Evolutionary conservation across 1,140 invertebrate genomes (phyloP).

Genomic region (Neotoxoptera formosana): DNA sequence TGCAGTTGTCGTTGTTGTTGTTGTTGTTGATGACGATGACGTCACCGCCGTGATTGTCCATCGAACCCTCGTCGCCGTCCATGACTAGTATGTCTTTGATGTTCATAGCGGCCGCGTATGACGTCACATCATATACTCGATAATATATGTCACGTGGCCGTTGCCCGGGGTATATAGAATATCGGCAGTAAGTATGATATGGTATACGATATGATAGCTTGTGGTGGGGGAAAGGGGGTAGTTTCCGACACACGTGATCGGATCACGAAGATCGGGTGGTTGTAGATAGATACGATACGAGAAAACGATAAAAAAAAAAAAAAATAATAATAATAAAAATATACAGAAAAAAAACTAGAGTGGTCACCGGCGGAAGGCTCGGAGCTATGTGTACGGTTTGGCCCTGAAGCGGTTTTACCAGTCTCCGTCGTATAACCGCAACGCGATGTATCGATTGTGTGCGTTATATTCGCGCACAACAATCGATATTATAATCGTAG

Average conservation of each 20-base stretch:
- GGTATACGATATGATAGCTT: neutral
- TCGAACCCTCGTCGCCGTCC: slow-evolving; percentile 48
- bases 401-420: slow-evolving; percentile 54
- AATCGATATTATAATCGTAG: neutral
- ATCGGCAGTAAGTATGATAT: too few species aligned
- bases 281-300: neutral
- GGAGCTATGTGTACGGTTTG: slow-evolving; percentile 55
- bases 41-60: slow-evolving; percentile 5
- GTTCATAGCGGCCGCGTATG: slow-evolving; percentile 23
- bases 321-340: neutral
- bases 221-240: neutral
- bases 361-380: slow-evolving; percentile 57
- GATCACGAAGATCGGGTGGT: too few species aligned
- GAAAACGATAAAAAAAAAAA: neutral
- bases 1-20: slow-evolving; percentile 21
- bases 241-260: neutral
- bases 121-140: slow-evolving; percentile 26
- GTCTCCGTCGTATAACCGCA: slow-evolving; percentile 17
- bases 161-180: too few species aligned
- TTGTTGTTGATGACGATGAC: slow-evolving; percentile 4
- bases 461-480: neutral
- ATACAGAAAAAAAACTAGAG: slow-evolving; percentile 37
- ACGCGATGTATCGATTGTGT: neutral
- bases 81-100: slow-evolving; percentile 55
- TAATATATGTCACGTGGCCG: slow-evolving; percentile 14